Evolutionary conservation across 2,797 vertebrate genomes (phyloP).

Genomic region (Schizopygopsis pylzovi): DNA sequence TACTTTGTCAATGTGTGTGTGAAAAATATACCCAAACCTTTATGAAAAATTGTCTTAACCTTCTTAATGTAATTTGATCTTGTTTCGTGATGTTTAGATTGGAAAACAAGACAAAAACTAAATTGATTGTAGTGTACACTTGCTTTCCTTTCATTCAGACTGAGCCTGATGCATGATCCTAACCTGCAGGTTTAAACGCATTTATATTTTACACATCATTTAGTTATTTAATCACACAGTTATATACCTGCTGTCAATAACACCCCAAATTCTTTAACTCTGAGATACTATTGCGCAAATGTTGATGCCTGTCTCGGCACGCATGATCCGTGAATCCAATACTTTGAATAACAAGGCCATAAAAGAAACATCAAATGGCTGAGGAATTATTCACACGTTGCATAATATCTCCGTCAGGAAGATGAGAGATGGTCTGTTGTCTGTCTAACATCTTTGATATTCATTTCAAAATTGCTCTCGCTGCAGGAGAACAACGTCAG

Average conservation of each 20-base stretch:
- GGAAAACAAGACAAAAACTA: neutral
- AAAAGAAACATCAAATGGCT: conserved; percentile 41
- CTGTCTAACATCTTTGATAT: conserved; percentile 26
- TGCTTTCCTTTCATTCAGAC: neutral
- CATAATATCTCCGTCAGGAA: conserved; percentile 43
- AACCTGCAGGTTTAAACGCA: neutral
- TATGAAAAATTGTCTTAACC: neutral
- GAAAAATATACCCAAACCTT: neutral
- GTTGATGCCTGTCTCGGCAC: conserved; percentile 41
- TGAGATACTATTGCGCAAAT: conserved; percentile 35
- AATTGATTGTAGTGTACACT: neutral
- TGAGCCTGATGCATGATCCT: neutral
- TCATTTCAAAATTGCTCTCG: neutral
- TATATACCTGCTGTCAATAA: conserved; percentile 17
- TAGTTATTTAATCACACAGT: conserved; percentile 6
- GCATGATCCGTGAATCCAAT: conserved; percentile 25
- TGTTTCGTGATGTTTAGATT: neutral
- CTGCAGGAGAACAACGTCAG: neutral
- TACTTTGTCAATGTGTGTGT: neutral
- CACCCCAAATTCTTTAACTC: conserved; percentile 2
- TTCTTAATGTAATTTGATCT: neutral
- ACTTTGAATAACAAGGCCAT: conserved; percentile 38
- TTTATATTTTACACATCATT: conserved; percentile 9
- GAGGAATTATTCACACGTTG: conserved; percentile 41
- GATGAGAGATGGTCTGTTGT: conserved; percentile 17